A percentile compares a stretch with the other conserved stretches of the same genome.
phyloP scores from a whole-genome alignment of 2,888 invertebrate species.

The Trachelus tabidus region DNA sequence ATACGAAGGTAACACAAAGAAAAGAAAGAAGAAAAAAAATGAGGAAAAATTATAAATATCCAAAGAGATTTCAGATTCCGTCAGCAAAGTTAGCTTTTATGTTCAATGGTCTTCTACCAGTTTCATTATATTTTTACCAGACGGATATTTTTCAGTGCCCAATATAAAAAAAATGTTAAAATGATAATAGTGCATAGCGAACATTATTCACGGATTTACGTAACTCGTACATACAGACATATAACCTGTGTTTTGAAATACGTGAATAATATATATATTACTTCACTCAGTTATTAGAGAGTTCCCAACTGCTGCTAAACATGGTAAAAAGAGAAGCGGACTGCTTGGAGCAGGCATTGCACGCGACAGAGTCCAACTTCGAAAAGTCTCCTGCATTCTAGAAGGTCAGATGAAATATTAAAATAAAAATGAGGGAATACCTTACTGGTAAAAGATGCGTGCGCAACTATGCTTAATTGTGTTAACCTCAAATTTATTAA shows the following conservation, averaged over 20 bases:
- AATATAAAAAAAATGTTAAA: neutral
- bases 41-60: neutral
- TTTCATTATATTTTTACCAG: neutral
- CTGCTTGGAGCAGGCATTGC: constrained; percentile 42
- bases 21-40: neutral
- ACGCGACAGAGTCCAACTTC: constrained; percentile 23
- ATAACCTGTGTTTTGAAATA: neutral
- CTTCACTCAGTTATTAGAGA: constrained; percentile 47
- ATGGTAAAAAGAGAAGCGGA: constrained; percentile 54
- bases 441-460: neutral
- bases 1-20: constrained; percentile 37
- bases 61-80: neutral
- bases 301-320: constrained; percentile 50
- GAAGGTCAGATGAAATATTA: neutral
- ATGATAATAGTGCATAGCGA: neutral
- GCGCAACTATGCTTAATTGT: neutral
- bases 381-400: neutral
- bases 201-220: neutral
- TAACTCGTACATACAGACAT: neutral
- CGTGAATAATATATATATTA: neutral
- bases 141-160: neutral
- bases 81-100: neutral
- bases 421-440: neutral
- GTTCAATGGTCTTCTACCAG: neutral
- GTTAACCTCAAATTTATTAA: neutral